A percentile compares a stretch with the other conserved stretches of the same genome.
These are phyloP conservation scores for Gymnosoma rotundatum DNA, from an alignment of 2,888 invertebrate genomes.

Conservation along the genomic window DNA sequence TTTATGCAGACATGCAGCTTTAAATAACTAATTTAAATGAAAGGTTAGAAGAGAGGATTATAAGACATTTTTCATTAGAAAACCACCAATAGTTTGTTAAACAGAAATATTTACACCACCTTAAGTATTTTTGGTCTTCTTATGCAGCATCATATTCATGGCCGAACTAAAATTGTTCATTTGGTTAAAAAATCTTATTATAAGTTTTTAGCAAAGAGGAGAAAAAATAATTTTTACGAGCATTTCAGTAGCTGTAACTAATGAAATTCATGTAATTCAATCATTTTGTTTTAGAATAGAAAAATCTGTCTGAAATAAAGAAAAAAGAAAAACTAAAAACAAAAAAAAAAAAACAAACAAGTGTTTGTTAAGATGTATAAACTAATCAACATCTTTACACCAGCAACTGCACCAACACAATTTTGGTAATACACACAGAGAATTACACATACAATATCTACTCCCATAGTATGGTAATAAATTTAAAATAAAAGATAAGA, in stretches of 20 bases:
- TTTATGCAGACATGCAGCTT: too few species aligned
- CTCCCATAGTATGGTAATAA: slow-evolving; percentile 4
- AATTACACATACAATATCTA: not conserved
- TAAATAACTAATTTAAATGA: too few species aligned
- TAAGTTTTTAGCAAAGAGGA: not conserved
- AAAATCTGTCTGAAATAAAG: not conserved
- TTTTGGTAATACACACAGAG: not conserved
- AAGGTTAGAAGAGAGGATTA: too few species aligned
- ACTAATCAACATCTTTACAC: not conserved
- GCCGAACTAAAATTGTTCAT: too few species aligned
- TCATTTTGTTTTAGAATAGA: slow-evolving; percentile 31
- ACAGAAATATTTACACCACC: too few species aligned
- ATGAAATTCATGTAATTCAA: slow-evolving; percentile 62
- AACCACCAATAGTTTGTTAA: too few species aligned
- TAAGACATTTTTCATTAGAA: too few species aligned
- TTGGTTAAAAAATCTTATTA: too few species aligned
- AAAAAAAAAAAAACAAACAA: not conserved
- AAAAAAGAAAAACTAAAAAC: not conserved
- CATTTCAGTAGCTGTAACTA: slow-evolving; percentile 35
- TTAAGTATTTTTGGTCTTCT: too few species aligned
- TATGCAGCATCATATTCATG: too few species aligned
- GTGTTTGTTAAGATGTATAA: too few species aligned
- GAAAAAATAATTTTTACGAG: slow-evolving; percentile 3
- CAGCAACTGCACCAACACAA: not conserved
- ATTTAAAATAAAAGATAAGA: slow-evolving; percentile 20